Base-by-base conservation (phyloP, 2,888 invertebrate genomes). In the Xiphydria camelus region DNA sequence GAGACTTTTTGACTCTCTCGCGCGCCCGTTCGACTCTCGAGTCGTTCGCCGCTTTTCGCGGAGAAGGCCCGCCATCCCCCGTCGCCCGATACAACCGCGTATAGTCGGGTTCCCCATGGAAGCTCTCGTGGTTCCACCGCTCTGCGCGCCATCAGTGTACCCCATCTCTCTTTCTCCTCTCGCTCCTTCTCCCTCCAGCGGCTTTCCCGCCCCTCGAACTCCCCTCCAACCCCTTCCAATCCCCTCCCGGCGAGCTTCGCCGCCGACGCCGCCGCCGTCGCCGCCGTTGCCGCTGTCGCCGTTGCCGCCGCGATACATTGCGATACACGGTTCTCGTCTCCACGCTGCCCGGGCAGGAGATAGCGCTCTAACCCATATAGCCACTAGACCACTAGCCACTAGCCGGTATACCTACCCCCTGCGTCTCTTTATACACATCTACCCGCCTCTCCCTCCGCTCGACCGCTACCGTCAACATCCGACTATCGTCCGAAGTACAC, bases 261-360 rank as follows among this genome's bases (percentile, higher is more conserved):
- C 53, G 49, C 45, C 51, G 49, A 53, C 57, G 49, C 51, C 49
- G 56, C 45, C 56, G 47, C 51, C 51, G 48, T 57, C 59, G 61
- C 59, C 56, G 61, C 57, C 60, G 60, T 61, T 57, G 59, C 55
- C 51, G 54, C 59, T 46, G 51, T 57, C 56, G 55, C 59, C 54
- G 49, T 55, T 56, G 57, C 55, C 57, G 55, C 62, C 64, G 66
- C 73, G 73, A 73, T 72, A 70, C 70, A 72, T 70, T 68, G 70
- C 73, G 70, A 73, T 73, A 71, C 70, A 72, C 65, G 62, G 60
- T 57, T 64, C 66, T 65, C 65, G 67, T 67, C 66, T 66, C 65
- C 62, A 64, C 63, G 64, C 64, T 62, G 53, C 61, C 59, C 61
- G 67, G 62, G 64, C 62, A 64, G 62, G 61, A 55, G 62, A 57